A percentile compares a stretch with the other conserved stretches of the same genome.
Evolutionary conservation across 2,113 vertebrate genomes (phyloP).

Genomic region (Mastomys coucha): DNA sequence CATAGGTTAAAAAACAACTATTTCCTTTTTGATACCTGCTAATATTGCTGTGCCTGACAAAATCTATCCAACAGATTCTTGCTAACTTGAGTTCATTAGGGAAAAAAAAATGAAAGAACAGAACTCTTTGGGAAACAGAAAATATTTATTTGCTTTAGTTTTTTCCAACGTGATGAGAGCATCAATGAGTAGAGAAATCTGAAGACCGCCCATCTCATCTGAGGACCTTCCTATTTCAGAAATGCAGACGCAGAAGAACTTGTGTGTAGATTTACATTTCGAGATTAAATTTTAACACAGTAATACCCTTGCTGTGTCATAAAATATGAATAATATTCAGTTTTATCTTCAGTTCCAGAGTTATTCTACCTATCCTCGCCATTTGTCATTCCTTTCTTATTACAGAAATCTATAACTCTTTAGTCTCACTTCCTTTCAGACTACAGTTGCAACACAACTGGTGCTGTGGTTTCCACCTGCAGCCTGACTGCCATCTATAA

Average conservation of each 20-base stretch:
- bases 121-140: slow-evolving; percentile 62
- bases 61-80: slow-evolving; percentile 31
- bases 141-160: slow-evolving; percentile 40
- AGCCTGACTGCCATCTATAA: slow-evolving; percentile 20
- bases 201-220: neutral
- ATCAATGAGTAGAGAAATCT: neutral
- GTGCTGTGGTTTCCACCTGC: slow-evolving; percentile 40
- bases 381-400: slow-evolving; percentile 77
- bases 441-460: neutral
- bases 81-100: slow-evolving; percentile 20
- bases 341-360: slow-evolving; percentile 69
- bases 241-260: slow-evolving; percentile 52
- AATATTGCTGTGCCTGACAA: neutral
- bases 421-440: slow-evolving; percentile 62
- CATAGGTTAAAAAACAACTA: slow-evolving; percentile 29
- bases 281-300: slow-evolving; percentile 73
- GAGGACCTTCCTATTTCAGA: slow-evolving; percentile 53
- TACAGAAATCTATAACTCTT: slow-evolving; percentile 81
- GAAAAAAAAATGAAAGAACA: neutral
- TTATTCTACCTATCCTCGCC: slow-evolving; percentile 65
- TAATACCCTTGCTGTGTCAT: slow-evolving; percentile 73
- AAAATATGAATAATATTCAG: slow-evolving; percentile 77
- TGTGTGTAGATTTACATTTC: slow-evolving; percentile 72
- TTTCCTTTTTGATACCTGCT: slow-evolving; percentile 40
- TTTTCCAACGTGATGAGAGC: slow-evolving; percentile 51